Percentiles rank a stretch among this genome's conserved stretches.
These are phyloP conservation scores for Nyctalus aviator DNA, from an alignment of 2,797 vertebrate species.

Conservation along the genomic window DNA sequence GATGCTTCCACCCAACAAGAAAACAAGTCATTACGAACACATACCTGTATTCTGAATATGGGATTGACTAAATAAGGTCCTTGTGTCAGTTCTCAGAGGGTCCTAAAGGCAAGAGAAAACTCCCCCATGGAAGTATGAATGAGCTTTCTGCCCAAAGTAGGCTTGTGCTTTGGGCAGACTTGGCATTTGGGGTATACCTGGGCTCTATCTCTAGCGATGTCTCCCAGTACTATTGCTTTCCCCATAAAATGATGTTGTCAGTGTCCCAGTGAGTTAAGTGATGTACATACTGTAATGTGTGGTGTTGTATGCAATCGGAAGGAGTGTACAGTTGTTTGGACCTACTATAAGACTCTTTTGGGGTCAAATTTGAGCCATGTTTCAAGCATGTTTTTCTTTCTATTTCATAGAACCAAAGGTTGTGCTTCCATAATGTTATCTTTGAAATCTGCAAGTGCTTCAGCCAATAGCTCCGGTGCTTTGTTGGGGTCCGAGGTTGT, in stretches of 20 bases:
- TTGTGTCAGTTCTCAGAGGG: background rate
- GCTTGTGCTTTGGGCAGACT: background rate
- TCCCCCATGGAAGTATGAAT: background rate
- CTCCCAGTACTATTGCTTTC: background rate
- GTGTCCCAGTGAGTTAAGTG: background rate
- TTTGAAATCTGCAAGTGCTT: background rate
- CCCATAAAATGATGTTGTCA: background rate
- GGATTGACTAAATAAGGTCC: background rate
- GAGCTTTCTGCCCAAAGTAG: background rate
- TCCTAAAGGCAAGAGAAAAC: background rate
- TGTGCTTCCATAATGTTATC: too few species aligned
- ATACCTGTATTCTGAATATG: background rate
- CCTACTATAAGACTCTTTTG: background rate
- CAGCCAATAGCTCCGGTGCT: background rate
- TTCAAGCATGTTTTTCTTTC: background rate
- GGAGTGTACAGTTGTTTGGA: too few species aligned
- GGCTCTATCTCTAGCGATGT: background rate
- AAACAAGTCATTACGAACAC: background rate
- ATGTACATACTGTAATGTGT: too few species aligned
- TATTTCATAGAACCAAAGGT: background rate
- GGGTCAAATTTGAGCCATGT: background rate
- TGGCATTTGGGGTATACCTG: background rate
- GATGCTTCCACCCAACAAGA: background rate
- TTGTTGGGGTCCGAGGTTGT: background rate
- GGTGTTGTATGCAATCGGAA: too few species aligned